Percentiles rank a stretch among this genome's conserved stretches.
phyloP scores from a whole-genome alignment of 2,888 invertebrate genomes.

The Epinotia nisella region DNA sequence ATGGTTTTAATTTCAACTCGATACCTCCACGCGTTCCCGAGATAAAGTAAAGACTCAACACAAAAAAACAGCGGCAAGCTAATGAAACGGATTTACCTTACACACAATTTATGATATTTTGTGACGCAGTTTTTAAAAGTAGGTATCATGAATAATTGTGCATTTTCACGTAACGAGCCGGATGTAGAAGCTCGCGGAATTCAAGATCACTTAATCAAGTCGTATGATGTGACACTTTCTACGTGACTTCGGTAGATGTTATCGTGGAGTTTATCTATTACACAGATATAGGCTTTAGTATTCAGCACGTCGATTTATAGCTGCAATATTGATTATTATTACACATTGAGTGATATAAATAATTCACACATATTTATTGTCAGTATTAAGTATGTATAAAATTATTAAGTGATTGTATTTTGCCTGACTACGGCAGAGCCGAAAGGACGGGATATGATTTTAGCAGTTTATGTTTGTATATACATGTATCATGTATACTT shows the following conservation, averaged over 20 bases:
- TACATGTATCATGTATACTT: too few species aligned
- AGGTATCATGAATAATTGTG: conserved; percentile 18
- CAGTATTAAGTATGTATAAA: not conserved
- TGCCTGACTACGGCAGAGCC: too few species aligned
- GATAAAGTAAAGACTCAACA: too few species aligned
- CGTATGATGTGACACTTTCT: conserved; percentile 36
- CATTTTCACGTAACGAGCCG: conserved; percentile 40
- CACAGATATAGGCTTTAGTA: not conserved
- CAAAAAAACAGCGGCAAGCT: too few species aligned
- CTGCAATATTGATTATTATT: not conserved
- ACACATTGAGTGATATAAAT: not conserved
- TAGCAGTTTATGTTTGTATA: too few species aligned
- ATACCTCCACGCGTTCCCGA: too few species aligned
- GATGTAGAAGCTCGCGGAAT: conserved; percentile 39
- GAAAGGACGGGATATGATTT: too few species aligned
- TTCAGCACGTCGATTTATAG: conserved; percentile 4
- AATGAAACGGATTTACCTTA: too few species aligned
- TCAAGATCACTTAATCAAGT: conserved; percentile 35
- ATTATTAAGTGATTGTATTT: too few species aligned
- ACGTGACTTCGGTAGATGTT: conserved; percentile 31
- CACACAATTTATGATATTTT: too few species aligned
- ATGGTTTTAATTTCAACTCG: too few species aligned
- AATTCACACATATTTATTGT: too few species aligned
- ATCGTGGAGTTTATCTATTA: conserved; percentile 10
- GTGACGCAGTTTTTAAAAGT: not conserved